Evolutionary conservation across 2,888 invertebrate genomes (phyloP), one percentile per base, ranked within the genome.

Genomic region (Anthrax anthrax): DNA sequence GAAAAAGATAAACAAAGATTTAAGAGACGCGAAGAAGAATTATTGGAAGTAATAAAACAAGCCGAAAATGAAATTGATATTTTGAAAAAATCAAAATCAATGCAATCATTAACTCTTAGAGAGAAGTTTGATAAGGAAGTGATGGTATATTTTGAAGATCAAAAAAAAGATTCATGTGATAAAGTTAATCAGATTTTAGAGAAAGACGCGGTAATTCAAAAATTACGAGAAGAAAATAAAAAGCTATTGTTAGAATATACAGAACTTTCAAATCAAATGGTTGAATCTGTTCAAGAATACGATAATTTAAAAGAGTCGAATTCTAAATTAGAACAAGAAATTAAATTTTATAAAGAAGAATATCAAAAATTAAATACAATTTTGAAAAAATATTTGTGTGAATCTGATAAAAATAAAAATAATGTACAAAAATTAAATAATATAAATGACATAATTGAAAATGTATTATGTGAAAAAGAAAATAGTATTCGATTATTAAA

Each of bases 261-360:
- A 52, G 62, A 65, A 41, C 61, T 79, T 19, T 77, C 79, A 1
- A 72, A 67, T 37, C 70, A 75, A 58, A 54, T 80, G 3, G 72
- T 77, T 63, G 78, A 78, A 41, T 71, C 63, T 49, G 67, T 77
- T 43, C 70, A 74, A 44, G 78, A 78, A 52, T 64, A 63, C 17
- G 75, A 77, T 43, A 57, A 60, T 29, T 60, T 77, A 4, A 72
- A 64, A 48, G 63, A 64, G 51, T 10, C 32, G 27, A 44, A 40
- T 47, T 19, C 14, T 6, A 18, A 39, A 27, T 16, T 42, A 9
- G 18, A 29, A 37, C n/a, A 16, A 13, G 44, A 44, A 8, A 18
- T 44, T n/a, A 3, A 2, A 9, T 9, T 18, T 18, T 32, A 18
- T n/a, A 39, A 39, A 39, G 2, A 39, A 19, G 4, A 16, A 17